Percentiles rank a stretch among this genome's conserved stretches.
phyloP scores from a whole-genome alignment of 2,113 vertebrate genomes.

The Eulacestoma nigropectus region DNA sequence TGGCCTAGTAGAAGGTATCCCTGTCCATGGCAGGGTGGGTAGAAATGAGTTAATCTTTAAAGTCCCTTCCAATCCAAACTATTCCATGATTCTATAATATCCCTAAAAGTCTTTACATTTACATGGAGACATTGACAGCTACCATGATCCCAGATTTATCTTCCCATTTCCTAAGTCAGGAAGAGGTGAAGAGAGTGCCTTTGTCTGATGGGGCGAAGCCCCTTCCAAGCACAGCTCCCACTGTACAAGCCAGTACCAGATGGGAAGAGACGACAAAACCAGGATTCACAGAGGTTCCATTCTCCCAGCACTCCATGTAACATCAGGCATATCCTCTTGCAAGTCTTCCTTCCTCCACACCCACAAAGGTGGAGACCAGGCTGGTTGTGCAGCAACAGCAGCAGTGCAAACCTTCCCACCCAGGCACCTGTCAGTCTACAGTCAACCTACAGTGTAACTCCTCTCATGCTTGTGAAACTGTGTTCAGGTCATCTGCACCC shows the following conservation, averaged over 20 bases:
- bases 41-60: background rate
- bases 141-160: background rate
- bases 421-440: background rate
- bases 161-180: background rate
- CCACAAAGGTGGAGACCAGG: background rate
- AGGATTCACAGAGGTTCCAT: background rate
- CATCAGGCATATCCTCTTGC: background rate
- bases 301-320: background rate
- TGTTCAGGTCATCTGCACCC: background rate
- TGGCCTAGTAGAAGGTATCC: background rate
- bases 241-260: background rate
- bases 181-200: background rate
- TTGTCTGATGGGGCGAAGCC: background rate
- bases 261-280: background rate
- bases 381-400: background rate
- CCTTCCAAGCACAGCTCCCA: background rate
- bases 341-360: background rate
- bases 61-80: background rate
- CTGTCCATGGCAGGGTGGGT: rapidly evolving
- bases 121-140: background rate
- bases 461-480: background rate
- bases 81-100: background rate
- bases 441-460: background rate
- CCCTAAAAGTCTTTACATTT: background rate
- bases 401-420: background rate